Evolutionary conservation across 2,888 invertebrate genomes (phyloP), one percentile per base, ranked within the genome.

Genomic region (Drosophila bunnanda): DNA sequence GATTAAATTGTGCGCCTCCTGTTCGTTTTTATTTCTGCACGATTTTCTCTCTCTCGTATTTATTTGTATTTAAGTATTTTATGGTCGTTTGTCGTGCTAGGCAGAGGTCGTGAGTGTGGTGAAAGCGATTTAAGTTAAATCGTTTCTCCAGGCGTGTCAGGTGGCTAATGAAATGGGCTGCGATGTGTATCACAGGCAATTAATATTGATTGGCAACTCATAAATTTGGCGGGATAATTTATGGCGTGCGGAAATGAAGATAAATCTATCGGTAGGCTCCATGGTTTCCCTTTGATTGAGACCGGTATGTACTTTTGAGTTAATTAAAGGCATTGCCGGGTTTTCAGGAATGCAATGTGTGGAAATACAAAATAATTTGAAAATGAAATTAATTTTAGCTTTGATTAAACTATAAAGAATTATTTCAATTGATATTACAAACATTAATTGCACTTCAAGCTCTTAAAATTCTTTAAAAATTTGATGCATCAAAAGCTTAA

Each of bases 41-140:
- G 59, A 28, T 53, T 38, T 30, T 15, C 22, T 9, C 6, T 12
- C 17, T 17, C 0, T 3, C 1, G 7, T 12, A 13, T 30, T 48
- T 17, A 8, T 41, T 50, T 64, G 43, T 39, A n/a, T 41, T 64
- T 20, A 41, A 64, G 64, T 46, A 28, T 56, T 67, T 67, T 41
- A 56, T 67, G 46, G 56, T 25, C 46, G 48, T 48, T 57, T 67
- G 67, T 67, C 57, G 75, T 72, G 67, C 46, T 15, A 25, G 25
- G n/a, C n/a, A n/a, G 32, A 30, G 43, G 61, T 61, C 52, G 25
- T 71, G 61, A 41, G 69, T 69, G 50, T n/a, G 48, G 32, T 55
- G 20, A 55, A 71, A 57, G 41, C 71, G 66, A 74, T 74, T 72
- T 57, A 72, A 46, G 53, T 74, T 74, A 57, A 72, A 72, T 72